Percentiles rank a stretch among this genome's conserved stretches.
Conservation (phyloP, 1,140 invertebrate species). For the Probaryconus sp. region DNA sequence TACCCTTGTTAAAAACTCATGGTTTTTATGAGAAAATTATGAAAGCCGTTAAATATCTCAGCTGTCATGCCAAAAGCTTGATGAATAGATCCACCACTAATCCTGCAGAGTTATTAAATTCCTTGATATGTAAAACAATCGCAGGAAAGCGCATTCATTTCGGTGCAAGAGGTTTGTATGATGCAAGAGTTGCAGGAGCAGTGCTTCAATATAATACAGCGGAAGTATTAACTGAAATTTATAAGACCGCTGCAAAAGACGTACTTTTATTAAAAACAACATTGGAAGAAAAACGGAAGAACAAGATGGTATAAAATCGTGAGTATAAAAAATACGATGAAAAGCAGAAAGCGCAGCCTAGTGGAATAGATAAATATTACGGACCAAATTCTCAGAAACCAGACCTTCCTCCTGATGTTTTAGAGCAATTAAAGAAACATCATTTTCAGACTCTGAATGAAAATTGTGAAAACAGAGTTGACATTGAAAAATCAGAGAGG, state of each 20-base stretch:
- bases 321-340: no score
- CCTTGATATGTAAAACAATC: constrained; percentile 65
- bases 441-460: no score
- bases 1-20: constrained; percentile 41
- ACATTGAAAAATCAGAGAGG: constrained; percentile 8
- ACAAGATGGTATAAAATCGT: neutral
- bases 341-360: no score
- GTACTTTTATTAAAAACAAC: neutral
- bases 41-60: constrained; percentile 22
- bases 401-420: neutral
- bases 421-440: no score
- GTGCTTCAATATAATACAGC: constrained; percentile 63
- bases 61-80: constrained; percentile 44
- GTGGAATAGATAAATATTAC: constrained; percentile 46
- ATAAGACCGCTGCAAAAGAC: constrained; percentile 7
- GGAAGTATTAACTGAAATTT: constrained; percentile 8
- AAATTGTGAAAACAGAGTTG: neutral
- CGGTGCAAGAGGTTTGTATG: constrained; percentile 54
- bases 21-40: constrained; percentile 37
- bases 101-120: constrained; percentile 70
- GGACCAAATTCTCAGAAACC: constrained; percentile 7
- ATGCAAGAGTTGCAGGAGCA: constrained; percentile 58
- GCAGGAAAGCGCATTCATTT: constrained; percentile 72
- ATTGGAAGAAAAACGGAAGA: constrained; percentile 9
- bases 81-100: constrained; percentile 73